Conservation (phyloP, 2,113 vertebrate genomes). For the Stigmatopora argus region DNA sequence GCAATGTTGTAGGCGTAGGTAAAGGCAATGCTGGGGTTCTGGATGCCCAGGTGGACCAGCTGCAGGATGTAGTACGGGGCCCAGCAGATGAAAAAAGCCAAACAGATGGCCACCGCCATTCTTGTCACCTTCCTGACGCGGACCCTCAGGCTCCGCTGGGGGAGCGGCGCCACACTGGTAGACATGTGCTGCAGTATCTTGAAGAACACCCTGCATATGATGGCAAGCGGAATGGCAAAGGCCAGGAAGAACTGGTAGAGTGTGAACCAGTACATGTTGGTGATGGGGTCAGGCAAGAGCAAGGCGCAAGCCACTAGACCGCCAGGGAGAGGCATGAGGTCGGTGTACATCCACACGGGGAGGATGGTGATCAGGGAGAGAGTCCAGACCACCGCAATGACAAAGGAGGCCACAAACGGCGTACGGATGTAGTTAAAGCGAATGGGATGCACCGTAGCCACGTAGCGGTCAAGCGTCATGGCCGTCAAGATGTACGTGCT, state of each 20-base stretch:
- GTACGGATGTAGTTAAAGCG: conserved; percentile 76
- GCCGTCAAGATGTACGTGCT: conserved; percentile 83
- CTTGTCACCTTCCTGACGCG: conserved; percentile 79
- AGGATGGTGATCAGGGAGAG: conserved; percentile 78
- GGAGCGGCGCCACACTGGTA: conserved; percentile 74
- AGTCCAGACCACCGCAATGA: conserved; percentile 74
- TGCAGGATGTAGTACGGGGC: conserved; percentile 76
- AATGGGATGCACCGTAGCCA: conserved; percentile 81
- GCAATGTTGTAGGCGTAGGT: conserved; percentile 68
- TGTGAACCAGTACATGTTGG: conserved; percentile 79
- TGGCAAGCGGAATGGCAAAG: conserved; percentile 73
- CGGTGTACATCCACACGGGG: conserved; percentile 79
- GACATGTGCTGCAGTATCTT: conserved; percentile 83
- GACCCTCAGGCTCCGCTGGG: conserved; percentile 69
- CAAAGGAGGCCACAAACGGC: conserved; percentile 63
- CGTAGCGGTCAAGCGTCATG: conserved; percentile 81
- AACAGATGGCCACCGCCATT: conserved; percentile 81
- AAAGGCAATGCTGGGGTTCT: conserved; percentile 61
- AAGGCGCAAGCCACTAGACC: conserved; percentile 77
- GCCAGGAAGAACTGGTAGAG: conserved; percentile 82
- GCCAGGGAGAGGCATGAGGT: conserved; percentile 76
- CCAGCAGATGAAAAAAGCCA: conserved; percentile 82
- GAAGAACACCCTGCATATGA: conserved; percentile 78
- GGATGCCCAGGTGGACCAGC: conserved; percentile 64
- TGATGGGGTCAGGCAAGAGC: conserved; percentile 75